Percentiles rank a stretch among this genome's conserved stretches.
phyloP scores from a whole-genome alignment of 2,113 vertebrate species.

The Sialia sialis region DNA sequence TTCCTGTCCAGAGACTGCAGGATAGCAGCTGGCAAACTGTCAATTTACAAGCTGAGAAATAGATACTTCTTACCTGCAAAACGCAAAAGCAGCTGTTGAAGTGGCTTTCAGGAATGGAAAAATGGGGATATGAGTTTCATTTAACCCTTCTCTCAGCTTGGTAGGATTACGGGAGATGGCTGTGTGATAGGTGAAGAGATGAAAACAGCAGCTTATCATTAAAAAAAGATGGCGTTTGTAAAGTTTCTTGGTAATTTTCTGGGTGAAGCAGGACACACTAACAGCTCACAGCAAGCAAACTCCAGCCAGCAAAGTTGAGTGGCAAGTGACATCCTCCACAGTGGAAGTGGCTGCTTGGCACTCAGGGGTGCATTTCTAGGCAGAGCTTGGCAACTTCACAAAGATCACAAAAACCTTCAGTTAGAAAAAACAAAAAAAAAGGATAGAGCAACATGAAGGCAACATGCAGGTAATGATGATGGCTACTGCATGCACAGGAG shows the following conservation, averaged over 20 bases:
- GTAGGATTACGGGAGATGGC: not conserved
- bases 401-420: not conserved
- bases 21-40: not conserved
- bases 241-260: not conserved
- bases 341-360: not conserved
- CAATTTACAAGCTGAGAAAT: not conserved
- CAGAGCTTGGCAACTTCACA: too few species aligned
- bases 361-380: too few species aligned
- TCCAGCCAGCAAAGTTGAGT: not conserved
- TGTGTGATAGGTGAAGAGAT: not conserved
- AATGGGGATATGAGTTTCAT: not conserved
- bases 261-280: not conserved
- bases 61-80: not conserved
- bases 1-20: not conserved
- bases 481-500: not conserved
- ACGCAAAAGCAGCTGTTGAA: not conserved
- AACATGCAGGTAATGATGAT: not conserved
- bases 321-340: not conserved
- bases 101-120: not conserved
- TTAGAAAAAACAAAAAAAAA: not conserved
- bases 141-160: not conserved
- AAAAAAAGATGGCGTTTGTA: not conserved
- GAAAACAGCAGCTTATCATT: not conserved
- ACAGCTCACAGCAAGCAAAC: not conserved
- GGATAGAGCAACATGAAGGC: not conserved